These are phyloP conservation scores for Scaptomyza montana DNA, from an alignment of 1,140 invertebrate genomes.

Conservation along the genomic window DNA sequence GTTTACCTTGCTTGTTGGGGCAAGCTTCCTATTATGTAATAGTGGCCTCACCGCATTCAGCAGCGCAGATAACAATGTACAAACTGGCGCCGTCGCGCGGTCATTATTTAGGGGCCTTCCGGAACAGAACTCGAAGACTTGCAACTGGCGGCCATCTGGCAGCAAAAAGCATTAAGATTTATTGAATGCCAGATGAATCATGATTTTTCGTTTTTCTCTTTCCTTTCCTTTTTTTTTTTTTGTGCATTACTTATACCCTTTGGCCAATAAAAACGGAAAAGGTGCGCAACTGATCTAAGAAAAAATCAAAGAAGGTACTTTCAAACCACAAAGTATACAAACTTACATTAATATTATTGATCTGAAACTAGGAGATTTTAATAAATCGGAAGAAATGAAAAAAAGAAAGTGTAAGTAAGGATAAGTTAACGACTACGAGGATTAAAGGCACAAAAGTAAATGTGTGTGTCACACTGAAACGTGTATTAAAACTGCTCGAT, in stretches of 20 bases:
- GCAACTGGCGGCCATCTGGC: slow-evolving; percentile 51
- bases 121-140: slow-evolving; percentile 43
- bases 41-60: background rate
- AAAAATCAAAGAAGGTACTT: too few relatives aligned
- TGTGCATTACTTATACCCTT: background rate
- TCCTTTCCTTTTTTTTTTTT: slow-evolving; percentile 36
- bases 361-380: too few relatives aligned
- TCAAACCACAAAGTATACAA: too few relatives aligned
- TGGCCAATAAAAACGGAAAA: background rate
- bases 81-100: slow-evolving; percentile 69
- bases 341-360: too few relatives aligned
- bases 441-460: too few relatives aligned
- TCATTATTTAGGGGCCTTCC: slow-evolving; percentile 75
- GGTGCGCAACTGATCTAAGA: too few relatives aligned
- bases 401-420: too few relatives aligned
- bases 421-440: too few relatives aligned
- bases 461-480: too few relatives aligned
- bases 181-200: slow-evolving; percentile 74
- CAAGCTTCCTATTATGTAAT: background rate
- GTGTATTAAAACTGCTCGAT: too few relatives aligned
- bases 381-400: too few relatives aligned
- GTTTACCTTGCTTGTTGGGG: slow-evolving; percentile 46
- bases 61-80: slow-evolving; percentile 54
- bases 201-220: background rate
- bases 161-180: slow-evolving; percentile 67